phyloP scores from a whole-genome alignment of 2,113 vertebrate genomes.

The Struthidea cinerea region DNA sequence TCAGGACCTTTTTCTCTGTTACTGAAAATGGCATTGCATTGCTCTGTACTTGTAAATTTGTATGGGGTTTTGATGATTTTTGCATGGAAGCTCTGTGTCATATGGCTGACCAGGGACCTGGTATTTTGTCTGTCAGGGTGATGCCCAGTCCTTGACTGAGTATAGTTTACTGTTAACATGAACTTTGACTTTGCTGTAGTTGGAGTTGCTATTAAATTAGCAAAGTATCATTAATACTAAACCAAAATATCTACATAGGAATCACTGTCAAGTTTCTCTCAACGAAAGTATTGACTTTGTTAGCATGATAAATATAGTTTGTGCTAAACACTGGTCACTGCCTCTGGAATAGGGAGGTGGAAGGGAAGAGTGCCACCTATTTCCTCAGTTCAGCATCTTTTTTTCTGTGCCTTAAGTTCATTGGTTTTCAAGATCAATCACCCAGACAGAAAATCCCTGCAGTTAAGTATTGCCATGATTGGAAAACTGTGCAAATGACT shows the following conservation, averaged over 20 bases:
- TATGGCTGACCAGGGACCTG: not conserved
- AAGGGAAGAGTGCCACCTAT: not conserved
- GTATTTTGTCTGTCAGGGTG: not conserved
- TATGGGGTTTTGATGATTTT: not conserved
- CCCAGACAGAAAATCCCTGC: not conserved
- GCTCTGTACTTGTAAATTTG: not conserved
- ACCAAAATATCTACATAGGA: not conserved
- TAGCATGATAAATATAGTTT: not conserved
- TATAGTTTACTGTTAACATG: not conserved
- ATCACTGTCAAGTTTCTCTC: not conserved
- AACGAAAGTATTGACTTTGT: not conserved
- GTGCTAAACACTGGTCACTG: not conserved
- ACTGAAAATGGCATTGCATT: not conserved
- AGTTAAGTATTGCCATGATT: not conserved
- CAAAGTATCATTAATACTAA: not conserved
- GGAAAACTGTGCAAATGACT: not conserved
- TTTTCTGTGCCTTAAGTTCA: not conserved
- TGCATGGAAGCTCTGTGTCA: not conserved
- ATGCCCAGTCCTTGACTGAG: not conserved
- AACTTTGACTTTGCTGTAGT: not conserved
- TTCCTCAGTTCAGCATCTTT: not conserved
- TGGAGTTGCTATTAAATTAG: not conserved
- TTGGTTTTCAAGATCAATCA: not conserved
- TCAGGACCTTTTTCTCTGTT: not conserved
- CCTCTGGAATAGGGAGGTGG: not conserved